phyloP scores from a whole-genome alignment of 2,888 invertebrate species.

The Tanytarsus gracilentus region DNA sequence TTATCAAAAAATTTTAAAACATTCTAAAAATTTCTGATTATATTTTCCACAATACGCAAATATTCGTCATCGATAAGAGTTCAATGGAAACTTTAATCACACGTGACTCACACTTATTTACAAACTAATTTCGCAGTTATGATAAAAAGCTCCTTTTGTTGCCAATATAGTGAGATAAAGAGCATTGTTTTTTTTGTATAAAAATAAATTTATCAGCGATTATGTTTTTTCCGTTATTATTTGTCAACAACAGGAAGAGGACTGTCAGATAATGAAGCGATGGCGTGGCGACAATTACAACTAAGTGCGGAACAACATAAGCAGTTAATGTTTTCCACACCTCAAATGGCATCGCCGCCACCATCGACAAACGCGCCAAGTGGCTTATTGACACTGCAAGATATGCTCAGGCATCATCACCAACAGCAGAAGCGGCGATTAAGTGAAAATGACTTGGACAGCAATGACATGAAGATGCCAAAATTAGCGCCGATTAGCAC shows the following conservation, averaged over 20 bases:
- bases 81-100: too few relatives aligned
- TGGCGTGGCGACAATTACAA: constrained; percentile 29
- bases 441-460: constrained; percentile 26
- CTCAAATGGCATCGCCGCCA: constrained; percentile 12
- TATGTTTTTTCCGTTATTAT: neutral
- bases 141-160: too few relatives aligned
- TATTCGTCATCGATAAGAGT: too few relatives aligned
- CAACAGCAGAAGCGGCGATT: constrained; percentile 24
- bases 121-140: too few relatives aligned
- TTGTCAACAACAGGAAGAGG: constrained; percentile 20
- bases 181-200: too few relatives aligned
- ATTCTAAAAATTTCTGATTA: too few relatives aligned
- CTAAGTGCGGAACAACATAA: constrained; percentile 24
- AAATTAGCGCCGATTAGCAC: constrained; percentile 19
- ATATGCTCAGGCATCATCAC: constrained; percentile 24
- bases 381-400: constrained; percentile 22
- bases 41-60: too few relatives aligned
- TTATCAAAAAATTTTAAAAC: too few relatives aligned
- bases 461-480: constrained; percentile 19
- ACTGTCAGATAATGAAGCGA: constrained; percentile 26
- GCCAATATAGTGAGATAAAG: too few relatives aligned
- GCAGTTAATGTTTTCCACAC: constrained; percentile 24
- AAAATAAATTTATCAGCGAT: too few relatives aligned
- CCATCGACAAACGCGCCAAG: too few relatives aligned
- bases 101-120: too few relatives aligned